Evolutionary conservation across 2,797 vertebrate species (phyloP), one percentile per base, ranked within the genome.

Genomic region (Pempheris klunzingeri): DNA sequence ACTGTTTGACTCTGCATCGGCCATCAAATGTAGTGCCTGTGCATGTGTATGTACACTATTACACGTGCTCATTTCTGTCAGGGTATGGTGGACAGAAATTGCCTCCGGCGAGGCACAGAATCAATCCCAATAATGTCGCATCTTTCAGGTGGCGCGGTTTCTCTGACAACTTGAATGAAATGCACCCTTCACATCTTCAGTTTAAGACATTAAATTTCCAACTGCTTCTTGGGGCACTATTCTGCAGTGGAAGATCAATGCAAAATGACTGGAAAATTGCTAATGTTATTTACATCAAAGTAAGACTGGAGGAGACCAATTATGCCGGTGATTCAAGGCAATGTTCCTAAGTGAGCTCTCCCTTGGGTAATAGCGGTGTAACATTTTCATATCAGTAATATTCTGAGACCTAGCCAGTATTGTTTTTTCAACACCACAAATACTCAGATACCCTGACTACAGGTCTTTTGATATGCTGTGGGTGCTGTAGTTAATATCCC

Each of bases 271-370:
- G 87, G 83, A 88, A 92, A 91, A 92, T 91, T 89, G 88, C 84
- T 91, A 87, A 92, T 92, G 91, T 91, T 93, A 92, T 93, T 93
- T 93, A 90, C 88, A 93, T 93, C 88, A 93, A 93, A 93, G 92
- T 87, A 84, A 91, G 86, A 88, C 90, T 84, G 82, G 85, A 89
- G 89, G 91, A 92, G 87, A 82, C 77, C 89, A 91, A 92, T 93
- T 93, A 91, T 87, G 71, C 77, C 81, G 49, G 78, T 87, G 85
- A 93, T 92, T 90, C 80, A 81, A 81, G 71, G 84, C 90, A 88
- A 84, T 80, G 83, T 87, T 86, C 79, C 70, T 84, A 88, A 91
- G 86, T 88, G 84, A 84, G 76, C 71, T 77, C 82, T 83, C 82
- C 90, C 74, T 49, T 58, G 62, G 88, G 78, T 77, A 72, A 88